Evolutionary conservation across 1,140 invertebrate genomes (phyloP), one percentile per base, ranked within the genome.

Genomic region (Uloborus diversus): DNA sequence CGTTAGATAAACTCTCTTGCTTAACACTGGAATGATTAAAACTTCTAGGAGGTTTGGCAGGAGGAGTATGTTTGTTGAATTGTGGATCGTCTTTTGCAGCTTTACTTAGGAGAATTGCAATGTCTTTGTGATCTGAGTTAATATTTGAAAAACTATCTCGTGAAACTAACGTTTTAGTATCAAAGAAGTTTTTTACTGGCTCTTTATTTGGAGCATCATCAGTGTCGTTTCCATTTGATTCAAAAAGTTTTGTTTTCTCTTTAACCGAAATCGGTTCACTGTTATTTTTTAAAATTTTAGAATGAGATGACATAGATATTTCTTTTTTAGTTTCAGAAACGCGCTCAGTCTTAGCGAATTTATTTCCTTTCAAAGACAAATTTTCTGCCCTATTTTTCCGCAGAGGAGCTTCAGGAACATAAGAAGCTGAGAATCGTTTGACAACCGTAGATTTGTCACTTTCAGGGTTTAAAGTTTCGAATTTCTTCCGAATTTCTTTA

Each of bases 171-270:
- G n/a, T n/a, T n/a, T n/a, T n/a, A n/a, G n/a, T n/a, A n/a, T n/a
- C n/a, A n/a, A n/a, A n/a, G n/a, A n/a, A n/a, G n/a, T n/a, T n/a
- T n/a, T n/a, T n/a, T n/a, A n/a, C n/a, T n/a, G n/a, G n/a, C n/a
- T n/a, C n/a, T n/a, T n/a, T n/a, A n/a, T 51, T 51, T 13, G 5
- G 4, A 20, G 49, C 7, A 20, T 51, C 23, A 20, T 53, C 20
- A 20, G 11, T 20, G 49, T 53, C 13, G 17, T 9, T 42, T 42
- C 17, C 20, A 7, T 14, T 53, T 14, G 57, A 25, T 32, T 79
- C 76, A 32, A 79, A 79, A 9, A 79, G 2, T 59, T 79, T 79
- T n/a, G 64, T 59, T 59, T 65, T 57, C 25, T 79, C 76, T 59
- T 61, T 68, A 27, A 79, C 76, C 3, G 76, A 79, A 35, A 61